phyloP scores from a whole-genome alignment of 2,888 invertebrate species.

The Leptopilina syphax region DNA sequence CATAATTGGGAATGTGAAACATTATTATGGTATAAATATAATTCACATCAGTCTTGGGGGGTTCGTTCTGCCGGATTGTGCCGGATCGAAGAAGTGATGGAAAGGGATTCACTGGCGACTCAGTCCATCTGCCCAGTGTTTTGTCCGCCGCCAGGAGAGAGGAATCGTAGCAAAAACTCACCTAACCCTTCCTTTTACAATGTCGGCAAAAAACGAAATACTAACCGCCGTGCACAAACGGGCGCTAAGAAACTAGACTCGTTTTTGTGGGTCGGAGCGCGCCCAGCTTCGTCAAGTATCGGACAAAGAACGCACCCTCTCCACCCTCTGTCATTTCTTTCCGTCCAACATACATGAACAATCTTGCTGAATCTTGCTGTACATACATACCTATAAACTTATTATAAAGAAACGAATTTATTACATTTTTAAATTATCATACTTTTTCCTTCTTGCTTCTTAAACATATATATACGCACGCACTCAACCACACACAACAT shows the following conservation, averaged over 20 bases:
- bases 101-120: conserved; percentile 70
- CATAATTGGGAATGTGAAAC: no score
- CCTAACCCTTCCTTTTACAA: conserved; percentile 78
- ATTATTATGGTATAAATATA: no score
- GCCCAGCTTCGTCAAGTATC: conserved; percentile 71
- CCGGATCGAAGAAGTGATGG: conserved; percentile 46
- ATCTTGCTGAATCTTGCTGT: background rate
- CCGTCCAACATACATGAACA: background rate
- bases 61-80: conserved; percentile 45
- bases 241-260: conserved; percentile 76
- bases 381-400: no score
- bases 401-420: no score
- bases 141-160: conserved; percentile 56
- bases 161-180: conserved; percentile 73
- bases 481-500: no score
- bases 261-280: conserved; percentile 72
- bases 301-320: conserved; percentile 70
- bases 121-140: conserved; percentile 75
- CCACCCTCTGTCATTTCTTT: conserved; percentile 41
- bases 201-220: conserved; percentile 77
- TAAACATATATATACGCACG: no score
- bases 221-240: conserved; percentile 75
- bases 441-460: no score
- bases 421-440: no score
- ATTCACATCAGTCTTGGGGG: conserved; percentile 19